phyloP scores from a whole-genome alignment of 2,888 invertebrate genomes.

The Bruchidius siliquastri region DNA sequence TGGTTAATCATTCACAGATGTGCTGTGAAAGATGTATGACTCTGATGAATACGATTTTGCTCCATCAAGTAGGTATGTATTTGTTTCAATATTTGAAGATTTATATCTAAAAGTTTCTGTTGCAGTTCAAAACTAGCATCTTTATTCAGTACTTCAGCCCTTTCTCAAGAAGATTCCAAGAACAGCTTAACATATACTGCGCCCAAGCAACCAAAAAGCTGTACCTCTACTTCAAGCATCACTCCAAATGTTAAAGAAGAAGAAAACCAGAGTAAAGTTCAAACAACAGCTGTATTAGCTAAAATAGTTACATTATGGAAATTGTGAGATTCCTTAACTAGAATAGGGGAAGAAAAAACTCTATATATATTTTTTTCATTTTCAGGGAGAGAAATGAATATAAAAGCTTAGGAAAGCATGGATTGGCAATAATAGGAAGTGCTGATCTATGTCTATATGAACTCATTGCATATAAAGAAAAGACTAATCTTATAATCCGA shows the following conservation, averaged over 20 bases:
- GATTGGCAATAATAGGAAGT: constrained; percentile 47
- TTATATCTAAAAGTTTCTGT: constrained; percentile 6
- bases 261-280: constrained; percentile 13
- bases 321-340: constrained; percentile 25
- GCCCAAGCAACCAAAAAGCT: constrained; percentile 34
- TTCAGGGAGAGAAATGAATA: constrained; percentile 38
- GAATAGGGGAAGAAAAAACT: too few species aligned
- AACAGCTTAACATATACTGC: constrained; percentile 33
- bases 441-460: constrained; percentile 31
- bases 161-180: constrained; percentile 12
- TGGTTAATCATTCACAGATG: too few species aligned
- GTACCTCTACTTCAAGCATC: constrained; percentile 12
- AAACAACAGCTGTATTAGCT: constrained; percentile 30
- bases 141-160: constrained; percentile 26
- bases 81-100: constrained; percentile 2
- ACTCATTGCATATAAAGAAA: constrained; percentile 42
- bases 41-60: constrained; percentile 36
- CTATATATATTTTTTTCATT: not conserved
- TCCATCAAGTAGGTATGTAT: constrained; percentile 28
- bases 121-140: constrained; percentile 34
- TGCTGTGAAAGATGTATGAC: constrained; percentile 23
- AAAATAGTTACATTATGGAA: constrained; percentile 34
- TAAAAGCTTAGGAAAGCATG: constrained; percentile 43
- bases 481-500: constrained; percentile 38
- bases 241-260: not conserved